Evolutionary conservation across 1,140 invertebrate genomes (phyloP).

Genomic region (Heliconius hermathena): DNA sequence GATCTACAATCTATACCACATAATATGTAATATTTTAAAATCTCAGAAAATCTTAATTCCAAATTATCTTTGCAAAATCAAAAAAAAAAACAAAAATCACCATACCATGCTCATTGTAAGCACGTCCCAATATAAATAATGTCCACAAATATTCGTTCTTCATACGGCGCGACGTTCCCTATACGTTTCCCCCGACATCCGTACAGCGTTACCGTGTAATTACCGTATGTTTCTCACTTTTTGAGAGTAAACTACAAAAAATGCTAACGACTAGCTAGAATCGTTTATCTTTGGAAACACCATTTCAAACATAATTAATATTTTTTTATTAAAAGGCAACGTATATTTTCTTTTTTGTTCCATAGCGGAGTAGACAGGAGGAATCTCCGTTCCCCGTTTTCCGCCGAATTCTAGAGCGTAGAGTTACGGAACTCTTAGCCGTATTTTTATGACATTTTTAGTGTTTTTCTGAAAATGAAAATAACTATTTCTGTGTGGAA

Average conservation of each 20-base stretch:
- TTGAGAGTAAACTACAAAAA: background rate
- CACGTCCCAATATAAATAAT: slow-evolving; percentile 44
- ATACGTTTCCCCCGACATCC: slow-evolving; percentile 33
- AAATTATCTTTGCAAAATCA: background rate
- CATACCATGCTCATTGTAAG: slow-evolving; percentile 22
- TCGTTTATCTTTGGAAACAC: background rate
- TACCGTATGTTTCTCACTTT: slow-evolving; percentile 32
- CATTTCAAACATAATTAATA: background rate
- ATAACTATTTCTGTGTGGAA: too few relatives aligned
- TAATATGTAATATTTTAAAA: too few relatives aligned
- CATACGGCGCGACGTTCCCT: slow-evolving; percentile 27
- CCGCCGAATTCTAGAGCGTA: too few relatives aligned
- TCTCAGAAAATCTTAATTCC: too few relatives aligned
- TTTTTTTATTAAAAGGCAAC: too few relatives aligned
- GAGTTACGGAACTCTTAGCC: too few relatives aligned
- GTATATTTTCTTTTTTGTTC: too few relatives aligned
- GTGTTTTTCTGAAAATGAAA: too few relatives aligned
- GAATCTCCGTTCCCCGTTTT: too few relatives aligned
- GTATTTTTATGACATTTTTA: too few relatives aligned
- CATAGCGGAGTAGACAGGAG: too few relatives aligned
- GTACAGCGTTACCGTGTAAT: slow-evolving; percentile 32
- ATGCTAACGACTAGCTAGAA: background rate
- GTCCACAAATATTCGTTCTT: slow-evolving; percentile 39
- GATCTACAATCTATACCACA: too few relatives aligned
- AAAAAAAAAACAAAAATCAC: background rate